Evolutionary conservation across 2,113 vertebrate genomes (phyloP), one percentile per base, ranked within the genome.

Genomic region (Syrrhaptes paradoxus): DNA sequence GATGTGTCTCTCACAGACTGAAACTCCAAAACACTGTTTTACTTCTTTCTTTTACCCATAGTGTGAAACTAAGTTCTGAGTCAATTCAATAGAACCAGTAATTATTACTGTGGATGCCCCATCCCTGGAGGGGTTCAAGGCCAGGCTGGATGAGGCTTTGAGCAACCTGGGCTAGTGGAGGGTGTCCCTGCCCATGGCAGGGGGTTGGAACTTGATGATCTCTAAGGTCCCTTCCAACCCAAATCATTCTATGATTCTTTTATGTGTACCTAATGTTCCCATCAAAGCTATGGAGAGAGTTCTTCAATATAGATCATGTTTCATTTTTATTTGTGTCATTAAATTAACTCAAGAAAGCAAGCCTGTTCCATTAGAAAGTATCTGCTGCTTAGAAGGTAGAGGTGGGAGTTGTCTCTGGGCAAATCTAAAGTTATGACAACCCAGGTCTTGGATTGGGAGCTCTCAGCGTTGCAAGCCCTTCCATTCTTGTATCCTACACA

Each of bases 401-500:
- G 20, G 14, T 59, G 51, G 43, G 41, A 71, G 5, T 17, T 34
- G 25, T 19, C 29, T 76, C 45, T 63, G 29, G 31, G 61, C 17
- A 73, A 26, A 63, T 10, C 9, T 14, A 36, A 34, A 62, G 21
- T 19, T 11, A 3, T 16, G 17, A 54, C 16, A 58, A 8, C n/a
- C 29, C 21, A 25, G 5, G 36, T 32, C 25, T 24, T n/a, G 13
- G 31, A 13, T 10, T 55, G 72, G n/a, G 17, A 55, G 24, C 29
- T 74, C 15, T 17, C 48, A 32, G 36, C 7, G 18, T 20, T 46
- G 34, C 5, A 45, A 68, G 14, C 32, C 57, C 43, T 57, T 79
- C 36, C 6, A 1, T 63, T 58, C 62, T 41, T 41, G n/a, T 38
- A 34, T 46, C 25, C 26, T 17, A 4, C 1, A 0, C 16, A n/a